Evolutionary conservation across 2,113 vertebrate genomes (phyloP).

Genomic region (Podilymbus podiceps): DNA sequence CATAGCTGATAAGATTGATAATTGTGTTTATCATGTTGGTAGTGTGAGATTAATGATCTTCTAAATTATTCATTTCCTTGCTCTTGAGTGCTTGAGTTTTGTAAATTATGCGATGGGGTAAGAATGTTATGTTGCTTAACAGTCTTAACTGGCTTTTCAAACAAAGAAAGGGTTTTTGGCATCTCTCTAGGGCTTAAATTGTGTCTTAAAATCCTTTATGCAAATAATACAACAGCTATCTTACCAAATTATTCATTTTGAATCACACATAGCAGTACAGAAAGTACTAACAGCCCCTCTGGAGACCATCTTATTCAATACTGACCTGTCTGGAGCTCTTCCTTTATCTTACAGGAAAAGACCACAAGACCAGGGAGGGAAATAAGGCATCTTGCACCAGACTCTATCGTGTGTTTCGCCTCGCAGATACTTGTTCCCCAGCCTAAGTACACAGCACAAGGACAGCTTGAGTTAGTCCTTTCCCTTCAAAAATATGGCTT

Average conservation of each 20-base stretch:
- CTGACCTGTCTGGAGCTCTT: not conserved
- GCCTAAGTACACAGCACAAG: not conserved
- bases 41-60: conserved; percentile 31
- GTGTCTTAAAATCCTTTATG: not conserved
- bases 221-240: not conserved
- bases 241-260: not conserved
- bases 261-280: not conserved
- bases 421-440: not conserved
- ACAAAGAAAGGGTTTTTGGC: not conserved
- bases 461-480: not conserved
- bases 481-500: not conserved
- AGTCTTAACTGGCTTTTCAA: conserved; percentile 25
- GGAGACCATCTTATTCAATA: not conserved
- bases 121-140: not conserved
- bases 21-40: conserved; percentile 28
- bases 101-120: conserved; percentile 33
- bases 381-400: not conserved
- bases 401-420: not conserved
- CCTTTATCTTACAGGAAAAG: not conserved
- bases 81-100: conserved; percentile 9
- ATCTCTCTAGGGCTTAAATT: not conserved
- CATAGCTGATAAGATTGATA: not conserved
- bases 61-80: conserved; percentile 51
- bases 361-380: not conserved
- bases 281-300: not conserved